phyloP scores from a whole-genome alignment of 1,140 invertebrate genomes.

The Marisa cornuarietis region DNA sequence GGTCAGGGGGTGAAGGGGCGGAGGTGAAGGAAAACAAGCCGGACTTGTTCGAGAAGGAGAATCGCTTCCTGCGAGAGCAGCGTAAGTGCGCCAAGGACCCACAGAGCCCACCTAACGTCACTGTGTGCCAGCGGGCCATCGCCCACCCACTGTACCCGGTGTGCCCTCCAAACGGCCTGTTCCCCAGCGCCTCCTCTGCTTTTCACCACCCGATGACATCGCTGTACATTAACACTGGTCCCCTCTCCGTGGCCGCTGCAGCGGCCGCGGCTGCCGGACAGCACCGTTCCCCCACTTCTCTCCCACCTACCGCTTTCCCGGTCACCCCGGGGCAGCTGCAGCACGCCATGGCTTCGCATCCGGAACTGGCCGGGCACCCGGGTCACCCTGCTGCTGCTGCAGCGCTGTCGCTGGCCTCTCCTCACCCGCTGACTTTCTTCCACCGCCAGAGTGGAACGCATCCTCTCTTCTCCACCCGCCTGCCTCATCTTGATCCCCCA shows the following conservation, averaged over 20 bases:
- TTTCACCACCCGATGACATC: constrained; percentile 33
- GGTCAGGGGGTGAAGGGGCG: background rate
- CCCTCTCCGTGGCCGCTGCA: constrained; percentile 8
- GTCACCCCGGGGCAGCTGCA: background rate
- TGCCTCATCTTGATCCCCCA: background rate
- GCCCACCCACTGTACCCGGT: constrained; percentile 27
- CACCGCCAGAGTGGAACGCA: constrained; percentile 1
- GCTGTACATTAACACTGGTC: constrained; percentile 30
- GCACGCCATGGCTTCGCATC: background rate
- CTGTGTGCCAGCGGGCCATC: constrained; percentile 43
- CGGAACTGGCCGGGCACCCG: too few relatives aligned
- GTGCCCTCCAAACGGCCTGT: constrained; percentile 28
- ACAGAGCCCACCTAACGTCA: constrained; percentile 50
- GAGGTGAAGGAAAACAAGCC: constrained; percentile 29
- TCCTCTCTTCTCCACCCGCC: background rate
- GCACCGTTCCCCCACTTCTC: constrained; percentile 12
- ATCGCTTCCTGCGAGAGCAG: constrained; percentile 34
- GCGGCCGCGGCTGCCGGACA: background rate
- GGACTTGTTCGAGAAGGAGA: constrained; percentile 37
- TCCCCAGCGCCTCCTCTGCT: constrained; percentile 20
- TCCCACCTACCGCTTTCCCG: constrained; percentile 6
- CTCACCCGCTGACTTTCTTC: constrained; percentile 5
- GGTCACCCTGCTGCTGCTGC: constrained; percentile 3
- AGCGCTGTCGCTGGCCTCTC: background rate
- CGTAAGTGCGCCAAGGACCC: constrained; percentile 29